Evolutionary conservation across 1,140 invertebrate species (phyloP).

Genomic region (Bombus haemorrhoidalis): DNA sequence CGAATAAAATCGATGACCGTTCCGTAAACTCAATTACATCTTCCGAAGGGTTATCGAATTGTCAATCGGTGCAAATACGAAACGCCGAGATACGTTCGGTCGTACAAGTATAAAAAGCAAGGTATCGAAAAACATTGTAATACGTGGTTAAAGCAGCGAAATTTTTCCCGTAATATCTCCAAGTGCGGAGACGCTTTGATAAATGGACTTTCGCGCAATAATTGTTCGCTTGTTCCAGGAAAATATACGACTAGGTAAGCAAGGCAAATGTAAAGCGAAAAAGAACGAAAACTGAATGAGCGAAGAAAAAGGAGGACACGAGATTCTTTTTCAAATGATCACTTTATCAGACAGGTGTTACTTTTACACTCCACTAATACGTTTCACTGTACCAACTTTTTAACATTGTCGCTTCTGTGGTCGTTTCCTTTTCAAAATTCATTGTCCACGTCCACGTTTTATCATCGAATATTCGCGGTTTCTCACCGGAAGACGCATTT

Average conservation of each 20-base stretch:
- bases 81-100: neutral
- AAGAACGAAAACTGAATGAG: neutral
- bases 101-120: neutral
- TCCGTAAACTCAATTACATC: neutral
- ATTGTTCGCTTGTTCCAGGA: constrained; percentile 22
- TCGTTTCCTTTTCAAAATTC: neutral
- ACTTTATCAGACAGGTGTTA: constrained; percentile 29
- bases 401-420: neutral
- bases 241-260: constrained; percentile 34
- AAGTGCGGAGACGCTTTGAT: constrained; percentile 18
- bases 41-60: neutral
- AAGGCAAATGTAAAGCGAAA: constrained; percentile 1
- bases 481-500: neutral
- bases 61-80: neutral
- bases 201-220: constrained; percentile 32
- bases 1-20: neutral
- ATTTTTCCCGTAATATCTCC: constrained; percentile 4
- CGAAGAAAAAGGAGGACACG: neutral
- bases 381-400: neutral
- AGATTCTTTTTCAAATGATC: constrained; percentile 21
- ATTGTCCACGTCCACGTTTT: neutral
- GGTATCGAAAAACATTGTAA: neutral
- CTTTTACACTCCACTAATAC: neutral
- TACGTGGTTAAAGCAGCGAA: neutral
- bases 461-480: neutral